Evolutionary conservation across 2,113 vertebrate genomes (phyloP).

Genomic region (Mustela nigripes): DNA sequence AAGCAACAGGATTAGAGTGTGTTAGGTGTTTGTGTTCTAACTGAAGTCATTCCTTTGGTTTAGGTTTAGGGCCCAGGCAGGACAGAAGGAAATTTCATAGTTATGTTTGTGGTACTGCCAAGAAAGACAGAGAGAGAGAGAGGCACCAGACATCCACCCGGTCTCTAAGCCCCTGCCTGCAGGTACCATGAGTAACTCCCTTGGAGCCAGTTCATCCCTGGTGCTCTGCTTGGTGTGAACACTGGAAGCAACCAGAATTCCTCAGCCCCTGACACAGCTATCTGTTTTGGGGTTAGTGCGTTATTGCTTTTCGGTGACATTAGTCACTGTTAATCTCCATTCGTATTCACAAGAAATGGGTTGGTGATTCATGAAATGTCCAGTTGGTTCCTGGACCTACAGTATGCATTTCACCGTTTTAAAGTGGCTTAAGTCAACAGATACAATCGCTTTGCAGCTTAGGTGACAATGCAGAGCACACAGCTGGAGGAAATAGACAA

Average conservation of each 20-base stretch:
- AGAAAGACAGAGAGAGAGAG: not conserved
- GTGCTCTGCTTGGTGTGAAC: not conserved
- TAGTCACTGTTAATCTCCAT: conserved; percentile 55
- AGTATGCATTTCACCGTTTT: conserved; percentile 58
- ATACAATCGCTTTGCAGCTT: not conserved
- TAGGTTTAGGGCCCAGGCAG: not conserved
- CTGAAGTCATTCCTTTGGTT: not conserved
- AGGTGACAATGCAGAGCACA: not conserved
- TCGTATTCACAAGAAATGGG: conserved; percentile 71
- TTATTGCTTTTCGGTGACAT: conserved; percentile 70
- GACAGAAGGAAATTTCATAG: not conserved
- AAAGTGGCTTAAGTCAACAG: not conserved
- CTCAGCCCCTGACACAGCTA: conserved; percentile 1
- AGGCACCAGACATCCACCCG: not conserved
- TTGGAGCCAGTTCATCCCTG: fast-evolving
- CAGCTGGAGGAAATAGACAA: not conserved
- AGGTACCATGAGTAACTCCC: not conserved
- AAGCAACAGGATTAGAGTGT: too few species aligned
- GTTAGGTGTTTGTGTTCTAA: not conserved
- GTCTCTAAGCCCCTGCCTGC: not conserved
- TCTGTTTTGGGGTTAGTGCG: conserved; percentile 52
- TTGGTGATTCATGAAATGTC: conserved; percentile 71
- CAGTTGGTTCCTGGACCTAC: conserved; percentile 64
- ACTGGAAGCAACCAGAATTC: not conserved
- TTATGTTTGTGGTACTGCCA: not conserved